phyloP scores from a whole-genome alignment of 2,113 vertebrate genomes.

The Corynorhinus townsendii region DNA sequence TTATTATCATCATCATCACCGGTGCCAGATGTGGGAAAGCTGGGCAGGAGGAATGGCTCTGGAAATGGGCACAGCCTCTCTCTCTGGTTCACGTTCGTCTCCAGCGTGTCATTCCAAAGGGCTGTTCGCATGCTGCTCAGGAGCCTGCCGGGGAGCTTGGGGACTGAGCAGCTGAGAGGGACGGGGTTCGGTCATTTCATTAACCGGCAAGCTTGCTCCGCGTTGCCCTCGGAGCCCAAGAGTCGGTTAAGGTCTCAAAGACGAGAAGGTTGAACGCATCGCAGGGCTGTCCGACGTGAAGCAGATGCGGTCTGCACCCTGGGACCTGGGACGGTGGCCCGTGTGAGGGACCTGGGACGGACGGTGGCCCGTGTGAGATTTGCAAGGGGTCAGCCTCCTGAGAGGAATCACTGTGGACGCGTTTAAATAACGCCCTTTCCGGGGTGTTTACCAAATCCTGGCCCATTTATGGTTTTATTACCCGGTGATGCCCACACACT shows the following conservation, averaged over 20 bases:
- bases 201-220: neutral
- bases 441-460: neutral
- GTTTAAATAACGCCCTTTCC: neutral
- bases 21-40: slow-evolving; percentile 30
- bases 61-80: slow-evolving; percentile 1
- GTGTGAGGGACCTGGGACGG: no score
- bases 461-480: neutral
- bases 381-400: neutral
- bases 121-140: neutral
- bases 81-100: slow-evolving; percentile 44
- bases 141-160: slow-evolving; percentile 25
- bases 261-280: neutral
- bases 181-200: slow-evolving; percentile 34
- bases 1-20: no score
- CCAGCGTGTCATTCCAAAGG: neutral
- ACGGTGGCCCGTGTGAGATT: neutral
- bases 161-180: slow-evolving; percentile 49
- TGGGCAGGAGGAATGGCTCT: neutral
- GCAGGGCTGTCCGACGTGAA: neutral
- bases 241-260: slow-evolving; percentile 5
- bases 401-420: neutral
- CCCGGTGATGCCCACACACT: neutral
- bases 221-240: neutral
- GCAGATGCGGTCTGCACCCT: neutral
- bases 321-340: neutral